Conservation (phyloP, 2,113 vertebrate genomes). For the Nanorana parkeri region DNA sequence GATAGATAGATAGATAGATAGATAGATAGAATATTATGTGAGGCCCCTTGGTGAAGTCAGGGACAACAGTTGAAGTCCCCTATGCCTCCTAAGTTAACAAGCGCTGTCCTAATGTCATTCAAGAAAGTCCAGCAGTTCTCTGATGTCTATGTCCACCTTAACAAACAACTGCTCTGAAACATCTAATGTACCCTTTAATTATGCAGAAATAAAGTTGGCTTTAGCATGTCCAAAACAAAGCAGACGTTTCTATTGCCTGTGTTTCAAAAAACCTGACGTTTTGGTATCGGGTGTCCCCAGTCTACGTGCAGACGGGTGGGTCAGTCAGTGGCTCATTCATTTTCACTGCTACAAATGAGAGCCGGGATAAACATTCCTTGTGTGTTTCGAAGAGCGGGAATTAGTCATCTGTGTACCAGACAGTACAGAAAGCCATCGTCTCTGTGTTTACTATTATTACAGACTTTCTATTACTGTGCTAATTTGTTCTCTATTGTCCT, state of each 20-base stretch:
- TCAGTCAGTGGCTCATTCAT: not conserved
- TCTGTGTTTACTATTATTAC: not conserved
- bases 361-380: not conserved
- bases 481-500: conserved; percentile 27
- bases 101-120: too few relatives aligned
- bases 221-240: too few relatives aligned
- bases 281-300: not conserved
- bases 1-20: conserved; percentile 21
- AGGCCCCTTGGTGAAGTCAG: too few relatives aligned
- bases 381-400: not conserved
- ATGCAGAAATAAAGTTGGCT: too few relatives aligned
- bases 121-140: too few relatives aligned
- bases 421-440: conserved; percentile 12
- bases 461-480: conserved; percentile 13
- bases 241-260: too few relatives aligned
- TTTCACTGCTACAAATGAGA: not conserved
- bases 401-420: conserved; percentile 2
- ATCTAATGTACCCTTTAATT: too few relatives aligned
- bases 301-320: not conserved
- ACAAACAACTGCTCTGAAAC: too few relatives aligned
- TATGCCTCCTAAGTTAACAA: too few relatives aligned
- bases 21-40: not conserved
- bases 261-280: not conserved
- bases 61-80: too few relatives aligned
- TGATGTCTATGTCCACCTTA: too few relatives aligned